These are phyloP conservation scores for Tetanocera ferruginea DNA, from an alignment of 2,888 invertebrate species.

Conservation along the genomic window DNA sequence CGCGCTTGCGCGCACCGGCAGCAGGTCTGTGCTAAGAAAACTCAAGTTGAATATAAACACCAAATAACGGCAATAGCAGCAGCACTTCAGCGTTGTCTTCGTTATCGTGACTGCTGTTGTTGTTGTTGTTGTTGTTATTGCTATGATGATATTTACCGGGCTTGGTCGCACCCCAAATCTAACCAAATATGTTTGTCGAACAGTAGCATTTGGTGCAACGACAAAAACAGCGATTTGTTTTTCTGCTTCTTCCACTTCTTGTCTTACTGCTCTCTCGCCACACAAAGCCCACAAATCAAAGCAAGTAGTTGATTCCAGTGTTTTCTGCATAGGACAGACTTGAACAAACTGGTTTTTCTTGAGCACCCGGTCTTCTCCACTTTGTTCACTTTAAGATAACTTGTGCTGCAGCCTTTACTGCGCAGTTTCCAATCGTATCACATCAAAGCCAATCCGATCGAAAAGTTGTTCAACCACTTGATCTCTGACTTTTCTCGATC, in stretches of 20 bases:
- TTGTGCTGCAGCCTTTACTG: background rate
- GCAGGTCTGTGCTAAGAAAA: too few species aligned
- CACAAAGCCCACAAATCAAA: background rate
- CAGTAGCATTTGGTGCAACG: too few species aligned
- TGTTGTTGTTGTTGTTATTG: background rate
- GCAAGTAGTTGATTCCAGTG: background rate
- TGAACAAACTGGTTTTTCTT: constrained; percentile 25
- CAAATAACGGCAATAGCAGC: background rate
- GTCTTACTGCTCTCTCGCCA: too few species aligned
- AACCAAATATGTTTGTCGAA: background rate
- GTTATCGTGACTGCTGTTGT: background rate
- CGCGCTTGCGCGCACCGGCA: too few species aligned
- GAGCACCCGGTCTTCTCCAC: constrained; percentile 1
- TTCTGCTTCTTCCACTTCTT: too few species aligned
- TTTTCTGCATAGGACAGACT: background rate
- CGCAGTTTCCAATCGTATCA: constrained; percentile 22
- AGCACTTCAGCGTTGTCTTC: background rate
- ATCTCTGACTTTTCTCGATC: constrained; percentile 47
- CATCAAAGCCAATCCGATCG: constrained; percentile 22
- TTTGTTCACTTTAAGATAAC: too few species aligned
- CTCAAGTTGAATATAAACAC: background rate
- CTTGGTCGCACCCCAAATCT: constrained; percentile 18
- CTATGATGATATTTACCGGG: background rate
- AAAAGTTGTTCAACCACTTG: constrained; percentile 50
- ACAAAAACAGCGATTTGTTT: too few species aligned